phyloP scores from a whole-genome alignment of 2,797 vertebrate genomes.

The Lagocephalus sceleratus region DNA sequence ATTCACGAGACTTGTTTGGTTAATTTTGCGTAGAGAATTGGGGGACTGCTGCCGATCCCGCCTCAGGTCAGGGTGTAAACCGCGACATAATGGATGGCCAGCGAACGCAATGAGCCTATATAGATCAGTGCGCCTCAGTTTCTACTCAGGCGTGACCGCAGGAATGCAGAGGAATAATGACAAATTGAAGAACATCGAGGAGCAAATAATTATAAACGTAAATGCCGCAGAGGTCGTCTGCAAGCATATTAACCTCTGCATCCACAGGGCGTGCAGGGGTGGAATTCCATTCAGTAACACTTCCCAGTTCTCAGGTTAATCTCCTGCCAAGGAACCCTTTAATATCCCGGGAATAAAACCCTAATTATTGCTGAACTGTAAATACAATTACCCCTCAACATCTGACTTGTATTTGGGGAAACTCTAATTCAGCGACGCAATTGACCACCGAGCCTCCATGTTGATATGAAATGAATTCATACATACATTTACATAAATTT shows the following conservation, averaged over 20 bases:
- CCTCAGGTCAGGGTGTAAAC: no score
- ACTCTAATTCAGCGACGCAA: constrained; percentile 57
- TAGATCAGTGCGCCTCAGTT: no score
- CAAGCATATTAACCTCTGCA: no score
- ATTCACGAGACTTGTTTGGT: not conserved
- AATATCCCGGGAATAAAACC: constrained; percentile 49
- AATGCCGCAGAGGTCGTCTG: no score
- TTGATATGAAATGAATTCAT: constrained; percentile 64
- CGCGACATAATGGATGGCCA: no score
- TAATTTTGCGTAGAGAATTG: not conserved
- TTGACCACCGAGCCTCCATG: constrained; percentile 52
- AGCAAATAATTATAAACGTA: no score
- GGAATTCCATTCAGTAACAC: constrained; percentile 3
- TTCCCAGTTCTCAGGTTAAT: constrained; percentile 17
- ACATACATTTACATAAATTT: constrained; percentile 73
- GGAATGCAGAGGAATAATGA: no score
- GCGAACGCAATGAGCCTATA: no score
- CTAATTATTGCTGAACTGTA: constrained; percentile 53
- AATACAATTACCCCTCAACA: constrained; percentile 57
- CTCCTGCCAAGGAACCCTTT: constrained; percentile 34
- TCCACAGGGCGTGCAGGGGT: constrained; percentile 7
- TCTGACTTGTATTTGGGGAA: constrained; percentile 56
- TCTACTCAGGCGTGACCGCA: no score
- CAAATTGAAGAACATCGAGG: no score
- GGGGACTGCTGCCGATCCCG: no score